Base-by-base conservation (phyloP, 1,140 invertebrate species). In the Zaprionus inermis region DNA sequence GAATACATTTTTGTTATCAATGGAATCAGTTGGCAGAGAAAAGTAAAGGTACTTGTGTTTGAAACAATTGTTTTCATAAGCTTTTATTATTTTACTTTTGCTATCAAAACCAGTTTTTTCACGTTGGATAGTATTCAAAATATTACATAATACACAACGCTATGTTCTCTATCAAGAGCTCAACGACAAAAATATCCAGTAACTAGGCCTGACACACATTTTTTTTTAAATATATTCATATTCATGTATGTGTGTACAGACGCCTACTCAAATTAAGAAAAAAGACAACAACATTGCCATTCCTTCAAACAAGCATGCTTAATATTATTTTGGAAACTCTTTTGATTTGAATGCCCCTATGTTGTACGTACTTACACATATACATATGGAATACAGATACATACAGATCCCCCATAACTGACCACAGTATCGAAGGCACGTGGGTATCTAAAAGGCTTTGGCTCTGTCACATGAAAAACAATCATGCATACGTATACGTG, bases 401-500 rank as follows among this genome's bases (percentile, higher is more conserved):
- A n/a, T n/a, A 44, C n/a, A 41, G n/a, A n/a, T 41, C 6, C 16
- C 6, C 38, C n/a, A 44, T 18, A 16, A 44, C n/a, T 44, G 38
- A 16, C 7, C 38, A 14, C 38, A 44, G 7, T 44, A 44, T 44
- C 38, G n/a, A 7, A 64, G 14, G 41, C 69, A 16, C 18, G 32
- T 65, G 54, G 18, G 2, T 32, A 30, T 46, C 38, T 36, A 32
- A 6, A 28, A 36, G 41, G 20, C 51, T 56, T 57, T 57, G 18
- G 38, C 18, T 44, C 32, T 79, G 57, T 76, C 71, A 76, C 69
- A 46, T 58, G 51, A 34, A 65, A 71, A 64, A 51, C 59, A 71
- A 65, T 57, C 16, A 57, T 36, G n/a, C n/a, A 28, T 46, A 30
- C 30, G 5, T 32, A 3, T 30, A 14, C 0, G 22, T 41, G 36